These are phyloP conservation scores for Ostrea edulis DNA, from an alignment of 1,140 invertebrate species.

Conservation along the genomic window DNA sequence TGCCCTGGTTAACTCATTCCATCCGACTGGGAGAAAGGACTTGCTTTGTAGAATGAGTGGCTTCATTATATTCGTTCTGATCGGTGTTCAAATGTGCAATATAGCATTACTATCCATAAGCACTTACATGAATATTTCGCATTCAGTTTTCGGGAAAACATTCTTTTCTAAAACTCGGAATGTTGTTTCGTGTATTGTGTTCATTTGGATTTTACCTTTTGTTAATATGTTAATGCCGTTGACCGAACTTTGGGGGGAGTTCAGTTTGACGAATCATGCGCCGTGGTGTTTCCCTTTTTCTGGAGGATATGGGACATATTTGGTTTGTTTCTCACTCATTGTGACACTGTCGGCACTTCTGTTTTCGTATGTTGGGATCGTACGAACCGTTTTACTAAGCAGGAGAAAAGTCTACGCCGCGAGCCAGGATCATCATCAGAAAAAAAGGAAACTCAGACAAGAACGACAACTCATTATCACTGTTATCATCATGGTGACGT, in stretches of 20 bases:
- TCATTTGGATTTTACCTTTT: conserved; percentile 15
- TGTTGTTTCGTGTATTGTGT: background rate
- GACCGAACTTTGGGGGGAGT: conserved; percentile 23
- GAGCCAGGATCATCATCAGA: background rate
- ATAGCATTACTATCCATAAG: background rate
- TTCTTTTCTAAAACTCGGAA: conserved; percentile 2
- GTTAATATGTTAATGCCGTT: background rate
- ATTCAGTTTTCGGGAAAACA: background rate
- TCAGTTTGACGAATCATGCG: background rate
- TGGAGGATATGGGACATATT: conserved; percentile 2
- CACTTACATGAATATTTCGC: background rate
- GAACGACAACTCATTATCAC: conserved; percentile 1
- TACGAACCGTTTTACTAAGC: conserved; percentile 1
- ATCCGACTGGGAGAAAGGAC: background rate
- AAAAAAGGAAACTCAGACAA: background rate
- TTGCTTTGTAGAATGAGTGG: background rate
- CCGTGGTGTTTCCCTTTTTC: background rate
- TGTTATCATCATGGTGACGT: conserved; percentile 9
- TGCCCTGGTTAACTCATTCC: background rate
- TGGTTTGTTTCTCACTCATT: conserved; percentile 5
- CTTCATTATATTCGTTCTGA: background rate
- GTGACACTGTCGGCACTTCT: background rate
- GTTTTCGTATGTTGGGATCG: conserved; percentile 22
- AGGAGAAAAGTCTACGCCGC: background rate
- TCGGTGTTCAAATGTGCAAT: background rate